Percentiles rank a stretch among this genome's conserved stretches.
Conservation (phyloP, 2,797 vertebrate genomes). For the Alectoris magna region DNA sequence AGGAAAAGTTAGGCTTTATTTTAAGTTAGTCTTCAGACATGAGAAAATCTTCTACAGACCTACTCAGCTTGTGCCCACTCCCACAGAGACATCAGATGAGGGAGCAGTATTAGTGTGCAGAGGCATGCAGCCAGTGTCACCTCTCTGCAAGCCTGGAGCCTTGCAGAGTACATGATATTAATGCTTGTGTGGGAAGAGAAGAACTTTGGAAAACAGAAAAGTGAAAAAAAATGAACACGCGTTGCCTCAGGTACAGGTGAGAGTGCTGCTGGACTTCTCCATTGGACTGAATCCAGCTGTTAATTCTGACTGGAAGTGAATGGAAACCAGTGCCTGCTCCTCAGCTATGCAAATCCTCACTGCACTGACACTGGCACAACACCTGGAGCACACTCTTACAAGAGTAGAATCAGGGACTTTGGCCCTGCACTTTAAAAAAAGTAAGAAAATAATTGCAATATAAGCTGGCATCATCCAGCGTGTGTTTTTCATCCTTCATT, state of each 20-base stretch:
- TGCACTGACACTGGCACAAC: accelerated
- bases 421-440: neutral
- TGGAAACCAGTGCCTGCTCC: neutral
- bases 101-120: neutral
- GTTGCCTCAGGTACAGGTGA: neutral
- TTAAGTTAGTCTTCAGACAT: neutral
- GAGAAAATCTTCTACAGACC: neutral
- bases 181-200: neutral
- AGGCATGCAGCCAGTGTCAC: accelerated
- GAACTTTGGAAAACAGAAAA: neutral
- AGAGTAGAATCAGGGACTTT: neutral
- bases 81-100: neutral
- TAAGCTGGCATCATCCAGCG: neutral
- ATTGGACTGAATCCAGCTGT: neutral
- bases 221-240: neutral
- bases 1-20: neutral
- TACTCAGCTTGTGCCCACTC: neutral
- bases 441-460: neutral
- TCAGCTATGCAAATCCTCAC: neutral
- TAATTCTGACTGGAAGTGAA: neutral
- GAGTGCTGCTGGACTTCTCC: neutral
- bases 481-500: neutral
- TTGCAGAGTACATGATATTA: neutral
- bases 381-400: neutral
- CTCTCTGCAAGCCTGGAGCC: neutral